These are phyloP conservation scores for Hipparchia semele DNA, from an alignment of 2,888 invertebrate species.

Conservation along the genomic window DNA sequence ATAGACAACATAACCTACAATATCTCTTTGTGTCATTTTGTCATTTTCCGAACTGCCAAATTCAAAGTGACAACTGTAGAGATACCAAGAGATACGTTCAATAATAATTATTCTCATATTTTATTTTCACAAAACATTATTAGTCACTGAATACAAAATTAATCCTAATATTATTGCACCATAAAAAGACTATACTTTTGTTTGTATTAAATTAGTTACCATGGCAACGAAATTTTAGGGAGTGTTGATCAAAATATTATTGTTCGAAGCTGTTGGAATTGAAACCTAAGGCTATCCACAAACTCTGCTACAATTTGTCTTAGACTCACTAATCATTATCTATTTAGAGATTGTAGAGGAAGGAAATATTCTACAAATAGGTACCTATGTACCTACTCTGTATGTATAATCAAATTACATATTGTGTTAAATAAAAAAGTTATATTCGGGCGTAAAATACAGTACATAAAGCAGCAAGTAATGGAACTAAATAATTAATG, in stretches of 20 bases:
- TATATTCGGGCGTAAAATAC: not conserved
- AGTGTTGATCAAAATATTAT: not conserved
- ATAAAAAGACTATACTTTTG: not conserved
- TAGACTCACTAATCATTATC: not conserved
- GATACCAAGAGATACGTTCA: slow-evolving; percentile 41
- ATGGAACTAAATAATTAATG: slow-evolving; percentile 13
- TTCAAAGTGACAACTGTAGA: slow-evolving; percentile 36
- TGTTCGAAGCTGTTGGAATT: too few species aligned
- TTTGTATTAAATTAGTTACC: slow-evolving; percentile 25
- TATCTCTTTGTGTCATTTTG: slow-evolving; percentile 59
- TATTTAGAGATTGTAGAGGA: not conserved
- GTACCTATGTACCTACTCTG: too few species aligned
- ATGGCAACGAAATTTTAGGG: slow-evolving; percentile 20
- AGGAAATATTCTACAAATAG: not conserved
- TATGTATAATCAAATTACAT: too few species aligned
- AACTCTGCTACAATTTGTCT: not conserved
- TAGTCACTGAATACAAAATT: not conserved
- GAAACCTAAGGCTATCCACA: not conserved
- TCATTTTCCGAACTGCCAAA: slow-evolving; percentile 33
- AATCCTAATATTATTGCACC: not conserved
- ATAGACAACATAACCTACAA: slow-evolving; percentile 73
- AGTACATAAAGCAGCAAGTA: not conserved
- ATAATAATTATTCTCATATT: slow-evolving; percentile 17
- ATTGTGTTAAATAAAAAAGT: not conserved
- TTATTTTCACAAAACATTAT: not conserved